Percentiles rank a stretch among this genome's conserved stretches.
These are phyloP conservation scores for Triplophysa bombifrons DNA, from an alignment of 2,797 vertebrate species.

Conservation along the genomic window DNA sequence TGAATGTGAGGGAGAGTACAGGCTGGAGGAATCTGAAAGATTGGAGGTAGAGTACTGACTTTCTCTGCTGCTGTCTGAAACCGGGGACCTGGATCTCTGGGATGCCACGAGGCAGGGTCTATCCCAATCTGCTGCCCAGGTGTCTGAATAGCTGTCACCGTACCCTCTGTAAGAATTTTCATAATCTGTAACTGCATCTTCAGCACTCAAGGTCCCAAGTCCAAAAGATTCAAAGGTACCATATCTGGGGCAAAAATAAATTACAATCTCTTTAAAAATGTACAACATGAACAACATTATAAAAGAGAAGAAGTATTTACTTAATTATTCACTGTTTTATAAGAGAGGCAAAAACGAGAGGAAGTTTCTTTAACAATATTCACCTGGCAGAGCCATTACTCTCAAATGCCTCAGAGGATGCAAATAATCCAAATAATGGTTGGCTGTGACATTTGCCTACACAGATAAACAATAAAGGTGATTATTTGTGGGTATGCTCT, in stretches of 20 bases:
- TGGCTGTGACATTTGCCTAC: slow-evolving; percentile 44
- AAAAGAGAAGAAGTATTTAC: background rate
- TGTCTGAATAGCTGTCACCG: slow-evolving; percentile 80
- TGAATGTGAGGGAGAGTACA: slow-evolving; percentile 76
- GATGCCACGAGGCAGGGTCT: slow-evolving; percentile 80
- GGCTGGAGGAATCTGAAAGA: slow-evolving; percentile 80
- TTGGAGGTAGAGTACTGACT: slow-evolving; percentile 82
- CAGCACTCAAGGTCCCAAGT: slow-evolving; percentile 76
- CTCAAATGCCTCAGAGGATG: slow-evolving; percentile 47
- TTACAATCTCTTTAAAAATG: background rate
- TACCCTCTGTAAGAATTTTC: slow-evolving; percentile 85
- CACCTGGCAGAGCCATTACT: slow-evolving; percentile 44
- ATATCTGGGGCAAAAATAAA: slow-evolving; percentile 77
- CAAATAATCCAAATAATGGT: slow-evolving; percentile 52
- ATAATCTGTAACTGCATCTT: slow-evolving; percentile 13
- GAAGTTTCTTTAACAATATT: slow-evolving; percentile 16
- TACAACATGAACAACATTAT: background rate
- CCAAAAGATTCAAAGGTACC: slow-evolving; percentile 88
- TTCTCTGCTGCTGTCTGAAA: slow-evolving; percentile 87
- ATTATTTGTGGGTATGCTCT: background rate
- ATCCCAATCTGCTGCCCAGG: slow-evolving; percentile 77
- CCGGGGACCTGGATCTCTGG: slow-evolving; percentile 88
- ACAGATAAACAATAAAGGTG: slow-evolving; percentile 4
- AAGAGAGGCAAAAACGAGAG: background rate
- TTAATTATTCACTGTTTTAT: background rate